Percentiles rank a stretch among this genome's conserved stretches.
These are phyloP conservation scores for Phainopepla nitens DNA, from an alignment of 2,113 vertebrate species.

Conservation along the genomic window DNA sequence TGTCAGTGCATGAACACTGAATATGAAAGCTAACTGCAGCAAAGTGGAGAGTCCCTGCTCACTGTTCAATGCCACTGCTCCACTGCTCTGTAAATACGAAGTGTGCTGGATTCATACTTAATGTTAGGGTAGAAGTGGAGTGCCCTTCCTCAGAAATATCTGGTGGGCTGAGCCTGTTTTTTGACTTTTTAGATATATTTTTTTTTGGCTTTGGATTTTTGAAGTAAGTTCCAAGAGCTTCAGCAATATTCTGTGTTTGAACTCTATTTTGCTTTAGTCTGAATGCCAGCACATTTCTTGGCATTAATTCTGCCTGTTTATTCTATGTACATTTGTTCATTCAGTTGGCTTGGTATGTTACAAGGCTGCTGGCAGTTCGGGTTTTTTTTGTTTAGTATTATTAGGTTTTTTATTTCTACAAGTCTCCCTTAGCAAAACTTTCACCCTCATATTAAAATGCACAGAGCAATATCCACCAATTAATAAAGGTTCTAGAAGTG, in stretches of 20 bases:
- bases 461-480: not conserved
- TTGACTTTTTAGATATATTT: not conserved
- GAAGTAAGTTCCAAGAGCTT: not conserved
- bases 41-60: not conserved
- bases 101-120: not conserved
- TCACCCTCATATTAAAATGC: conserved; percentile 17
- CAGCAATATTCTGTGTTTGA: not conserved
- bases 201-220: not conserved
- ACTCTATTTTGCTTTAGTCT: not conserved
- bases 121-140: not conserved
- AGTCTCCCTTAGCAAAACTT: conserved; percentile 33
- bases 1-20: not conserved
- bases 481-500: conserved; percentile 10
- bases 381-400: conserved; percentile 24
- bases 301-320: not conserved
- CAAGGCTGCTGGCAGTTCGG: not conserved
- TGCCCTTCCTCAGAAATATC: not conserved
- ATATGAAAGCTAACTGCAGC: not conserved
- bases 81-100: not conserved
- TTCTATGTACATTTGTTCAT: not conserved
- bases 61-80: rapidly evolving
- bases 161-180: not conserved
- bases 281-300: not conserved
- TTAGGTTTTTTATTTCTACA: conserved; percentile 55
- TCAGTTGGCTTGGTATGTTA: conserved; percentile 2